Evolutionary conservation across 2,888 invertebrate species (phyloP).

Genomic region (Tetanocera ferruginea): DNA sequence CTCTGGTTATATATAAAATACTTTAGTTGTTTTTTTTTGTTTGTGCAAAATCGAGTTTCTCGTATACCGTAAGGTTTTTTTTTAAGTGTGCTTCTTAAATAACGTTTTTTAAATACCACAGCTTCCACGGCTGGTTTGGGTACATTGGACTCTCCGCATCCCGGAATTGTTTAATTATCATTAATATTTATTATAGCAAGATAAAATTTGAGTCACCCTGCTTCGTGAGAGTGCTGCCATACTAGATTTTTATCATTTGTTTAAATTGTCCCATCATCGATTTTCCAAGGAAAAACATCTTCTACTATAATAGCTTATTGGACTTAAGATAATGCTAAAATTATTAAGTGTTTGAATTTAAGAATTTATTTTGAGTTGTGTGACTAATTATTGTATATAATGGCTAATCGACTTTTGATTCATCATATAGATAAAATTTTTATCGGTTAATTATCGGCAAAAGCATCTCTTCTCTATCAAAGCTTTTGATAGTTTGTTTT

Average conservation of each 20-base stretch:
- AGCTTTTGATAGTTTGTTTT: too few species aligned
- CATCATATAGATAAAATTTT: too few species aligned
- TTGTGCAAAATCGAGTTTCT: constrained; percentile 15
- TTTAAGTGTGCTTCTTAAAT: background rate
- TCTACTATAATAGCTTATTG: too few species aligned
- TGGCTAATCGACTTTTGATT: too few species aligned
- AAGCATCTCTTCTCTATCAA: too few species aligned
- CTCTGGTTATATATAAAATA: background rate
- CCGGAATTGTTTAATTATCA: background rate
- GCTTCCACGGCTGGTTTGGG: background rate
- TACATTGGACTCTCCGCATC: background rate
- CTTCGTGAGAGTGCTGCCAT: constrained; percentile 44
- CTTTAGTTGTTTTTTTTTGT: background rate
- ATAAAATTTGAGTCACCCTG: constrained; percentile 21
- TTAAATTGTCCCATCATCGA: constrained; percentile 5
- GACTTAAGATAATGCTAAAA: too few species aligned
- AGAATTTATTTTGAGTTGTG: too few species aligned
- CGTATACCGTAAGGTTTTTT: constrained; percentile 16
- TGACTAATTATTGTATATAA: too few species aligned
- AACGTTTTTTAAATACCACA: background rate
- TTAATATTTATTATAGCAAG: background rate
- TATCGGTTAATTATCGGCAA: too few species aligned
- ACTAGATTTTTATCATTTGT: constrained; percentile 28
- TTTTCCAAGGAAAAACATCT: background rate
- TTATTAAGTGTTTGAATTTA: too few species aligned